phyloP scores from a whole-genome alignment of 1,140 invertebrate species.

The Agraylea sexmaculata region DNA sequence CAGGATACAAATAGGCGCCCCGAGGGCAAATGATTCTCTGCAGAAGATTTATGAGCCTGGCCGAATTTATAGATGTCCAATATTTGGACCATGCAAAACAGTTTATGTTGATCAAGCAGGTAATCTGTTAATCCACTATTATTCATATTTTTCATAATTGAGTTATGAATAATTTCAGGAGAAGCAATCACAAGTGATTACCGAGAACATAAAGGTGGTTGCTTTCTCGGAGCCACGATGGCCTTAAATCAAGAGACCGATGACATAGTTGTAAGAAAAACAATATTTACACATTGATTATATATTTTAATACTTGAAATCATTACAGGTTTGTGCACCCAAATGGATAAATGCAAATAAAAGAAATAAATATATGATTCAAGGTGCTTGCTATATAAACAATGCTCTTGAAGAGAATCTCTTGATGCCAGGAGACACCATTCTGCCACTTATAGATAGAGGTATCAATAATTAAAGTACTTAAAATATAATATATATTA shows the following conservation, averaged over 20 bases:
- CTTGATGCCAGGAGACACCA: neutral
- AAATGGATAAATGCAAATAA: conserved; percentile 15
- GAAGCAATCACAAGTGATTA: conserved; percentile 8
- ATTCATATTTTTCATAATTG: neutral
- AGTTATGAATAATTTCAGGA: neutral
- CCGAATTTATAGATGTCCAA: conserved; percentile 21
- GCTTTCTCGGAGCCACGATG: conserved; percentile 24
- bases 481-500: no score
- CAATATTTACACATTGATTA: neutral
- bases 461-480: no score
- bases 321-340: conserved; percentile 19
- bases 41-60: conserved; percentile 22
- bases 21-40: conserved; percentile 22
- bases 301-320: conserved; percentile 4
- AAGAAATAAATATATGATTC: conserved; percentile 11
- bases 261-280: conserved; percentile 17
- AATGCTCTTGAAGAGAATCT: conserved; percentile 6
- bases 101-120: conserved; percentile 8
- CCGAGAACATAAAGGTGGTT: conserved; percentile 15
- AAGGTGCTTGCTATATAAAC: conserved; percentile 18
- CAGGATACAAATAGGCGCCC: conserved; percentile 24
- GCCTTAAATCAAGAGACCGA: conserved; percentile 18
- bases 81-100: conserved; percentile 10
- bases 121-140: neutral
- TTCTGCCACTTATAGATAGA: conserved; percentile 10